A percentile compares a stretch with the other conserved stretches of the same genome.
Conservation (phyloP, 2,113 vertebrate species). For the Psittacula cyanocephala region DNA sequence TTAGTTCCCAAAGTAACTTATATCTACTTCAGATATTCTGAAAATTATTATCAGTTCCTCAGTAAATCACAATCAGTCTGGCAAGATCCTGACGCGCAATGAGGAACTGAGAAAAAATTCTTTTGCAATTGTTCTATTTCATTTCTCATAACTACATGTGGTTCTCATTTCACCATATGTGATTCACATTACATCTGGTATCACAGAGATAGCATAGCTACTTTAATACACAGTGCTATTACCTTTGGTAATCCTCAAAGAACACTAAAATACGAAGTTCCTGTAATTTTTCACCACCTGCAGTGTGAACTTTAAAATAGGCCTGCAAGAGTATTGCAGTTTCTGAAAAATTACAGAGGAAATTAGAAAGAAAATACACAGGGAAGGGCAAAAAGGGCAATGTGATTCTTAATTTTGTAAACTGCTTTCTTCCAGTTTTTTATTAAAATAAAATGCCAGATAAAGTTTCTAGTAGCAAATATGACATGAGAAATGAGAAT, state of each 20-base stretch:
- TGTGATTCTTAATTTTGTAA: slow-evolving; percentile 21
- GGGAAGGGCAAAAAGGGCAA: neutral
- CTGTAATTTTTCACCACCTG: neutral
- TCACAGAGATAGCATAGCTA: neutral
- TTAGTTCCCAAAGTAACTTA: neutral
- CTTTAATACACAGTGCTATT: neutral
- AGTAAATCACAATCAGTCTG: neutral
- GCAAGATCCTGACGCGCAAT: neutral
- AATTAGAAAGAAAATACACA: slow-evolving; percentile 11
- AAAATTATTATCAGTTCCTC: neutral
- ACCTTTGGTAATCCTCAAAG: neutral
- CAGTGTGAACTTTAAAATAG: neutral
- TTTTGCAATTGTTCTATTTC: neutral
- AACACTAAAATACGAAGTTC: neutral
- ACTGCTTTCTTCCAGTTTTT: neutral
- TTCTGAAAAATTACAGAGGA: neutral
- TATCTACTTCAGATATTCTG: neutral
- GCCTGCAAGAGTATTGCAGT: neutral
- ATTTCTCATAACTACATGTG: neutral
- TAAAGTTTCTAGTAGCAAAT: slow-evolving; percentile 23
- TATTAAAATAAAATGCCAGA: slow-evolving; percentile 33
- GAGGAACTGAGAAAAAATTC: neutral
- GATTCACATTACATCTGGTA: neutral
- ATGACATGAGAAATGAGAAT: slow-evolving; percentile 1
- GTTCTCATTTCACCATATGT: neutral